Base-by-base conservation (phyloP, 30 jellyfish, hydroid and myxozoan species). In the Haliclystus octoradiatus region DNA sequence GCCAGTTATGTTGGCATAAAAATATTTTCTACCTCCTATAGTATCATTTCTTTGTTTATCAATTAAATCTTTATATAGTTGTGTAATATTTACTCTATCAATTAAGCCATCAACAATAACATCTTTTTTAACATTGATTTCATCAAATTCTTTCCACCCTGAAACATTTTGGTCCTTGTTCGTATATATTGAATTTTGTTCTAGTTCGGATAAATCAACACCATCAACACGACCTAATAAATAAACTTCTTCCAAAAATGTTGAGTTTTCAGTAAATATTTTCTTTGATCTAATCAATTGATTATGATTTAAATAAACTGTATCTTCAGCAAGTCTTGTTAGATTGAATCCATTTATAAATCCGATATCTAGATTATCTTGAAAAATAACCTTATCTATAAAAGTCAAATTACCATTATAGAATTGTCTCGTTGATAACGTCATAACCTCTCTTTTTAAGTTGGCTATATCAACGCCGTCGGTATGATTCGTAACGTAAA, bases 221-320 rank as follows among this genome's bases (percentile, higher is more conserved):
- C 86, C 92, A 63, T 86, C 93, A 13, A 86, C 75, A 0, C 94
- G 79, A 25, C 79, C 33, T 51, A 57, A 63, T 1, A 79, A 87
- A 29, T 63, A 33, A 31, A 71, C 80, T 1, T 62, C 24, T 28
- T 47, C n/a, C 0, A 69, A 27, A 2, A 73, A 26, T 34, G 12
- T 53, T 62, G 13, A 9, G 33, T 19, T 30, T 7, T 40, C 27
- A 14, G 23, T 14, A 25, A 74, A 62, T 4, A 7, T 13, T 31
- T 22, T 61, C 49, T 26, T 34, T 1, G 82, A 88, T 1, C 33
- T 32, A 25, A 85, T 31, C 1, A 52, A 71, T 40, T 86, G 94
- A 26, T 69, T 32, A 13, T 70, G 75, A 3, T 31, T 29, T 2
- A 22, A 14, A 57, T 70, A 66, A 15, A 86, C 65, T 26, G 94